phyloP scores from a whole-genome alignment of 2,797 vertebrate species.

The Nasua narica region DNA sequence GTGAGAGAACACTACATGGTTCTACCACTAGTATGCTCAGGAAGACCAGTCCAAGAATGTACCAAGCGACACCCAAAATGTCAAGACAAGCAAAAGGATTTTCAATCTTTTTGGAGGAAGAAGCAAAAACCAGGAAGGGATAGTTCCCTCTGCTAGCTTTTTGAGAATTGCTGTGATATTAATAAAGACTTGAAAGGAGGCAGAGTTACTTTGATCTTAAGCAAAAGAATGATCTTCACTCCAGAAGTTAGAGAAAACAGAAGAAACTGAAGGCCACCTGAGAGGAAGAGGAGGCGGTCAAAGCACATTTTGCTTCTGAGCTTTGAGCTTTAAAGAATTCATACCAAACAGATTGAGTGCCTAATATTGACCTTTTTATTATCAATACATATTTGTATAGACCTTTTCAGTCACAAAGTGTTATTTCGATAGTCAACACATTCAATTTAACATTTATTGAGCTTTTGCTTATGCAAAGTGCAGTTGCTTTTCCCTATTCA shows the following conservation, averaged over 20 bases:
- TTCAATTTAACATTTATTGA: slow-evolving; percentile 30
- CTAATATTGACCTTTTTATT: background rate
- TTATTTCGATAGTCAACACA: slow-evolving; percentile 1
- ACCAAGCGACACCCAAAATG: background rate
- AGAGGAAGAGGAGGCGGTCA: background rate
- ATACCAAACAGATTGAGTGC: background rate
- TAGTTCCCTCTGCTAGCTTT: background rate
- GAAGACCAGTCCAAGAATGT: background rate
- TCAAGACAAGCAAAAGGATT: slow-evolving; percentile 16
- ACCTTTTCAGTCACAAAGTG: background rate
- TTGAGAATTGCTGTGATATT: background rate
- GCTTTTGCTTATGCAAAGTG: background rate
- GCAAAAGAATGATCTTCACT: background rate
- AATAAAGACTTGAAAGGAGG: slow-evolving; percentile 27
- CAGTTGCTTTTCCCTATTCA: background rate
- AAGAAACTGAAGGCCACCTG: background rate
- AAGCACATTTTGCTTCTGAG: background rate
- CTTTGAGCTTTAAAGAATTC: background rate
- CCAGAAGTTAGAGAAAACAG: background rate
- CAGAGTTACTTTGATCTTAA: background rate
- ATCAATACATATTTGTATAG: background rate
- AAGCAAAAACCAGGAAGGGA: background rate
- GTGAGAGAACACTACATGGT: background rate
- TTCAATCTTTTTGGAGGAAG: background rate
- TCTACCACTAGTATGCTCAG: background rate